phyloP scores from a whole-genome alignment of 1,140 invertebrate species.

The Chymomyza costata region DNA sequence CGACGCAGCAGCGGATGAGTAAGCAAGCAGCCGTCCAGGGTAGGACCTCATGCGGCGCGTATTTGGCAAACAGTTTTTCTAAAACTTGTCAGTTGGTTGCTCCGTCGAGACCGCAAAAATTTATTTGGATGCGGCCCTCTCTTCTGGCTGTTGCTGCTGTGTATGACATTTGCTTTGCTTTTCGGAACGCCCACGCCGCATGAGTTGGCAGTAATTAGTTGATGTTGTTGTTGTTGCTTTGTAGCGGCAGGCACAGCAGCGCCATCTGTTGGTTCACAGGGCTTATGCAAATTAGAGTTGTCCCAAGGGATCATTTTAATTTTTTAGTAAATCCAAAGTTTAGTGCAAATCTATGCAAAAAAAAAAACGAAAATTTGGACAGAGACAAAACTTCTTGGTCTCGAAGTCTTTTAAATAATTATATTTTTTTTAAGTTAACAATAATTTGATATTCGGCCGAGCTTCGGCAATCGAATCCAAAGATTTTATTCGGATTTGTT shows the following conservation, averaged over 20 bases:
- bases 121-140: constrained; percentile 7
- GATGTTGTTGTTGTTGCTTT: too few species aligned
- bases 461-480: too few species aligned
- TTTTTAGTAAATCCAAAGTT: neutral
- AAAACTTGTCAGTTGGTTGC: constrained; percentile 18
- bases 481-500: too few species aligned
- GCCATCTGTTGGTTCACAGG: constrained; percentile 33
- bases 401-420: too few species aligned
- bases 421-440: too few species aligned
- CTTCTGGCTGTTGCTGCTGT: constrained; percentile 22
- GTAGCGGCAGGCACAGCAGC: constrained; percentile 8
- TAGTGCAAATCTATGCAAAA: constrained; percentile 19
- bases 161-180: constrained; percentile 4
- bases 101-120: constrained; percentile 47
- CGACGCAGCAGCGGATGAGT: constrained; percentile 34
- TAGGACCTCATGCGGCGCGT: constrained; percentile 52
- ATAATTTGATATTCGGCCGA: too few species aligned
- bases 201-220: neutral
- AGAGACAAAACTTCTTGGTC: neutral
- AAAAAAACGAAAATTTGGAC: neutral
- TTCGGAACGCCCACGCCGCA: constrained; percentile 30
- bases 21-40: constrained; percentile 16
- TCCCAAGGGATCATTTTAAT: too few species aligned
- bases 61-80: constrained; percentile 64
- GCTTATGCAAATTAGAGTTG: too few species aligned